Evolutionary conservation across 2,888 invertebrate species (phyloP).

Genomic region (Leptopterna dolabrata): DNA sequence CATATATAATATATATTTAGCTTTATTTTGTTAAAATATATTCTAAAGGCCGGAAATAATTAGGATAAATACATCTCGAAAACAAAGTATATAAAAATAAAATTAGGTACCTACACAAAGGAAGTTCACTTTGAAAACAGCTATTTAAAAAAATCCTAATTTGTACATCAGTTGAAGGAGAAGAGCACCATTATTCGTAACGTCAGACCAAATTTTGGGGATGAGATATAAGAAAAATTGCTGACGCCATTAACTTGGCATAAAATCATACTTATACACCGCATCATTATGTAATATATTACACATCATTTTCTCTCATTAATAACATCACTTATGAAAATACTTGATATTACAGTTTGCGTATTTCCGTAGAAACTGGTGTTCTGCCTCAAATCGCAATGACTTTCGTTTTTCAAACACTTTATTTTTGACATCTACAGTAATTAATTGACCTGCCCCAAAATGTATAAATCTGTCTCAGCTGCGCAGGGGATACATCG

Average conservation of each 20-base stretch:
- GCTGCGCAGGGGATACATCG: not conserved
- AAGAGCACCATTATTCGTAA: conserved; percentile 47
- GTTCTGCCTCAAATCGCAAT: conserved; percentile 31
- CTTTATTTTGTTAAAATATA: conserved; percentile 41
- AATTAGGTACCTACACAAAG: conserved; percentile 4
- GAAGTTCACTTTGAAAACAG: not conserved
- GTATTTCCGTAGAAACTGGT: conserved; percentile 9
- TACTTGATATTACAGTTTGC: not conserved
- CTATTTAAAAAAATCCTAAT: conserved; percentile 20
- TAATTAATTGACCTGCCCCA: not conserved
- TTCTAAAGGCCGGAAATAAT: conserved; percentile 55
- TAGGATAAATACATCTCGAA: conserved; percentile 33
- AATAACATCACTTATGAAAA: not conserved
- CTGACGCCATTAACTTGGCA: not conserved
- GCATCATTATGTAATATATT: not conserved
- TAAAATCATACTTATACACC: not conserved
- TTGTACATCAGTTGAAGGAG: conserved; percentile 51
- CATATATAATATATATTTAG: conserved; percentile 42
- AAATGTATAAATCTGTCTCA: conserved; percentile 1
- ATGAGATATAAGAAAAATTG: not conserved
- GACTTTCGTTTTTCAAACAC: not conserved
- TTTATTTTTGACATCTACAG: not conserved
- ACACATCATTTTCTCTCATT: not conserved
- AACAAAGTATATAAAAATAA: conserved; percentile 36
- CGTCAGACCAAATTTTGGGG: conserved; percentile 17